phyloP scores from a whole-genome alignment of 2,113 vertebrate genomes.

The Labeo catla region DNA sequence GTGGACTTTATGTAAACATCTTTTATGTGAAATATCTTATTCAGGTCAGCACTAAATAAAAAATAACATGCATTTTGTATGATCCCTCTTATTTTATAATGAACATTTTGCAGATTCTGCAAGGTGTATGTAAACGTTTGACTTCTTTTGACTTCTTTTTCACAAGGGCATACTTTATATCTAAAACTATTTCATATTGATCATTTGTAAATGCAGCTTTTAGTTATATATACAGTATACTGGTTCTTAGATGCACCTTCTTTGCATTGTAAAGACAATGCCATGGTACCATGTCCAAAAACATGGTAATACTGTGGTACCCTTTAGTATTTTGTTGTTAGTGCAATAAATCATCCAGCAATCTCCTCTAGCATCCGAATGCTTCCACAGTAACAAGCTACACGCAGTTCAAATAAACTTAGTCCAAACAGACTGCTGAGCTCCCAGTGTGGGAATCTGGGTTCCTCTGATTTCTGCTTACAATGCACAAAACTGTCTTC shows the following conservation, averaged over 20 bases:
- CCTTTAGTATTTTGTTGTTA: neutral
- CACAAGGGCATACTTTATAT: neutral
- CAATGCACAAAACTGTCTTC: constrained; percentile 59
- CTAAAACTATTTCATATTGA: neutral
- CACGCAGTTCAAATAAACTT: constrained; percentile 26
- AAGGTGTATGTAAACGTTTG: too few species aligned
- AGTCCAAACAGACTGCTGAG: neutral
- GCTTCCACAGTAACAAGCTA: neutral
- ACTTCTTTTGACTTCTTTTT: neutral
- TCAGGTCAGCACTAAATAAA: too few species aligned
- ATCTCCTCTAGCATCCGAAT: neutral
- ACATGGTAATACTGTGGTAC: neutral
- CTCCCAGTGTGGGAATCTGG: constrained; percentile 51
- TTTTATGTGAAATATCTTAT: too few species aligned
- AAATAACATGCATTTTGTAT: too few species aligned
- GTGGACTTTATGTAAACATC: too few species aligned
- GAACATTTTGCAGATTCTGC: too few species aligned
- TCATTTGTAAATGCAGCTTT: neutral
- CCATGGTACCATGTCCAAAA: neutral
- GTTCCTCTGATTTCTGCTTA: constrained; percentile 69
- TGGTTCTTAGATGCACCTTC: neutral
- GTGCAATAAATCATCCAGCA: neutral
- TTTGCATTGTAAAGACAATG: neutral
- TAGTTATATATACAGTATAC: neutral
- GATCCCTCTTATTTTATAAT: too few species aligned